Conservation (phyloP, 2,797 vertebrate species). For the Oreortyx pictus region DNA sequence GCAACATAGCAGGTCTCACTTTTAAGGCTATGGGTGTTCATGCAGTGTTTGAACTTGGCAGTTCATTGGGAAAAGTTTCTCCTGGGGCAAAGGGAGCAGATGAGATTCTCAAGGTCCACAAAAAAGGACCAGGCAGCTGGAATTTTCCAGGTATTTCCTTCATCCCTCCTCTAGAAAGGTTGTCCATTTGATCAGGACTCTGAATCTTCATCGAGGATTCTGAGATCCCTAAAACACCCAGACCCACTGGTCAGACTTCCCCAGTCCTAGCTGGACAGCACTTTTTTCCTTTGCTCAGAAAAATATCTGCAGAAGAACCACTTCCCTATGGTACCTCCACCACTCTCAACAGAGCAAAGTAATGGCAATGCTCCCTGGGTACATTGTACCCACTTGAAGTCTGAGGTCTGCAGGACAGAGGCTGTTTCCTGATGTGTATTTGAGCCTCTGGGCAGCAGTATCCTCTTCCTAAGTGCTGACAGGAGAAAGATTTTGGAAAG, state of each 20-base stretch:
- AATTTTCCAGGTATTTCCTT: not conserved
- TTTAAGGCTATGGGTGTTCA: not conserved
- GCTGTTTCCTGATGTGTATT: not conserved
- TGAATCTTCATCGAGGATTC: not conserved
- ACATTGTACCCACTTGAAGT: not conserved
- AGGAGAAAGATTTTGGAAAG: not conserved
- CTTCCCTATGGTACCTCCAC: not conserved
- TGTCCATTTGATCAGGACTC: not conserved
- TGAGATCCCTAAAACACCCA: not conserved
- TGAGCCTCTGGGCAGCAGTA: not conserved
- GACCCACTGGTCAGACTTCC: not conserved
- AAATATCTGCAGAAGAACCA: not conserved
- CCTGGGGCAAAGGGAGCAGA: too few species aligned
- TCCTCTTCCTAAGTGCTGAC: not conserved
- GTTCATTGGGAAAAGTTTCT: too few species aligned
- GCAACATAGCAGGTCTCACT: not conserved
- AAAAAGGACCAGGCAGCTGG: not conserved
- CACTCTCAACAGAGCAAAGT: not conserved
- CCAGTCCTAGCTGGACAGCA: not conserved
- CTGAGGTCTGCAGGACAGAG: not conserved
- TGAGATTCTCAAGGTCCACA: not conserved
- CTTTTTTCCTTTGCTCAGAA: not conserved
- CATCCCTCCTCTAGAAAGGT: too few species aligned
- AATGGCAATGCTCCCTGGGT: too few species aligned
- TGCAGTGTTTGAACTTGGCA: not conserved